These are phyloP conservation scores for Chaetoderma sp. DNA, from an alignment of 2,888 invertebrate species.

Conservation along the genomic window DNA sequence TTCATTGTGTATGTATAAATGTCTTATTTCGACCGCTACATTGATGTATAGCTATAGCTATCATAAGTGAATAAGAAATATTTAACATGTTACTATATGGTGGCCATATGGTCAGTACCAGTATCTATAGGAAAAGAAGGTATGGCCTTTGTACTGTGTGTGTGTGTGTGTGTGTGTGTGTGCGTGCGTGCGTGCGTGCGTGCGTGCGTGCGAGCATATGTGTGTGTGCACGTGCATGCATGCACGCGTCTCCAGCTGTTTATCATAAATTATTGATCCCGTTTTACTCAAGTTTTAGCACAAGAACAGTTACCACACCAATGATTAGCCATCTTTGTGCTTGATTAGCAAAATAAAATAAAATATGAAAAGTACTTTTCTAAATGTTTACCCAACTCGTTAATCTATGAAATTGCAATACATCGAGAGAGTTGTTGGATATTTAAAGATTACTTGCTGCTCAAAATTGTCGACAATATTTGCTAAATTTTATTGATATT, in stretches of 20 bases:
- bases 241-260: background rate
- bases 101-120: background rate
- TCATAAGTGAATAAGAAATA: too few relatives aligned
- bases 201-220: background rate
- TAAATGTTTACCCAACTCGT: too few relatives aligned
- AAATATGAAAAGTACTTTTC: too few relatives aligned
- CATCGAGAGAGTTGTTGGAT: too few relatives aligned
- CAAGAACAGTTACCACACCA: too few relatives aligned
- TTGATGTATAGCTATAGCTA: too few relatives aligned
- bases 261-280: too few relatives aligned
- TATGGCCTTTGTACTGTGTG: background rate
- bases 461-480: too few relatives aligned
- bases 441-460: too few relatives aligned
- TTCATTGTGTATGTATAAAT: background rate
- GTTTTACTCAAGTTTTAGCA: too few relatives aligned
- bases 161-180: background rate
- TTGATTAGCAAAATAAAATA: background rate
- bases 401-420: background rate
- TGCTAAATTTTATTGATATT: too few relatives aligned
- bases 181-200: background rate
- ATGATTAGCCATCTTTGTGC: background rate
- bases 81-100: too few relatives aligned
- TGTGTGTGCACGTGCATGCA: background rate
- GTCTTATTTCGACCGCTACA: background rate
- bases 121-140: background rate